A percentile compares a stretch with the other conserved stretches of the same genome.
Conservation (phyloP, 2,888 invertebrate genomes). For the Athripsodes cinereus region DNA sequence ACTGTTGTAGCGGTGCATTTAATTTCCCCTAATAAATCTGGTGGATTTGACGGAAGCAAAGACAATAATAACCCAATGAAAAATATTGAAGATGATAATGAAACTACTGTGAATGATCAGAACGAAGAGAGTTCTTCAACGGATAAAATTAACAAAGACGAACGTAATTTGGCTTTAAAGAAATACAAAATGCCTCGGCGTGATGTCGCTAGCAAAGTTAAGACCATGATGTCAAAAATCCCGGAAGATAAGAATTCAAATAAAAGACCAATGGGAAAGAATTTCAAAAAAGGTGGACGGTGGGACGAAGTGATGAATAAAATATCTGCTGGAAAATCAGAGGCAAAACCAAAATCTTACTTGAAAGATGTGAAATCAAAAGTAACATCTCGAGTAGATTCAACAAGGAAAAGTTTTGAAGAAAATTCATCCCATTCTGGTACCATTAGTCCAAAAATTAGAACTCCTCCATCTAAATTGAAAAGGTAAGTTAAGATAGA, state of each 20-base stretch:
- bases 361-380: conserved; percentile 85
- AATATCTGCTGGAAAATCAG: conserved; percentile 65
- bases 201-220: conserved; percentile 70
- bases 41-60: conserved; percentile 8
- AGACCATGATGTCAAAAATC: conserved; percentile 61
- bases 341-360: conserved; percentile 64
- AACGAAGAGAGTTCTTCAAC: conserved; percentile 32
- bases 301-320: conserved; percentile 84
- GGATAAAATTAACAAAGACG: conserved; percentile 45
- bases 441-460: conserved; percentile 22
- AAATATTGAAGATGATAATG: conserved; percentile 28
- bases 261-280: conserved; percentile 47
- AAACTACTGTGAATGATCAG: conserved; percentile 1
- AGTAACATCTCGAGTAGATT: conserved; percentile 49
- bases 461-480: conserved; percentile 36
- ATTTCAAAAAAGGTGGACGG: conserved; percentile 55
- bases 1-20: conserved; percentile 20
- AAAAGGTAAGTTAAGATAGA: conserved; percentile 48
- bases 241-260: conserved; percentile 50
- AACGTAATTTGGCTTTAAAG: conserved; percentile 52
- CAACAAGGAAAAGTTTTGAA: conserved; percentile 36
- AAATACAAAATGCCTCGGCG: conserved; percentile 75
- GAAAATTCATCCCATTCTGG: conserved; percentile 19
- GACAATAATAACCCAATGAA: conserved; percentile 29
- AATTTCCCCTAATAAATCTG: conserved; percentile 8